Evolutionary conservation across 2,888 invertebrate species (phyloP).

Genomic region (Drosophila pegasa): DNA sequence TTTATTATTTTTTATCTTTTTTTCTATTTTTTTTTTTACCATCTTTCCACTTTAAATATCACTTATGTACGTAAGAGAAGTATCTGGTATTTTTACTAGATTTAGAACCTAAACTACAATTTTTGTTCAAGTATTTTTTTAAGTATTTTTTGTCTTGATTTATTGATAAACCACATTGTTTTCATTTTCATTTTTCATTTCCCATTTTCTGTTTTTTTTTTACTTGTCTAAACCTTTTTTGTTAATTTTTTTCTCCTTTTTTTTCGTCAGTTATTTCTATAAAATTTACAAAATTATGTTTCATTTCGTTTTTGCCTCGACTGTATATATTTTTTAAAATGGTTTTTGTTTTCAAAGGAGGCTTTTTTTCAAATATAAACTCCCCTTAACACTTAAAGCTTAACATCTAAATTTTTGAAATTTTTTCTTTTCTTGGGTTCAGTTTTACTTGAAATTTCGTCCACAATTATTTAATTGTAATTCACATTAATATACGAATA

Average conservation of each 20-base stretch:
- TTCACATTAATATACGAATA: constrained; percentile 54
- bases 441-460: constrained; percentile 59
- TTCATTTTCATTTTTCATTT: constrained; percentile 22
- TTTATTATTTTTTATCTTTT: constrained; percentile 36
- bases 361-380: constrained; percentile 50
- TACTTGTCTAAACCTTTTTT: constrained; percentile 54
- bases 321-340: constrained; percentile 32
- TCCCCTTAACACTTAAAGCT: constrained; percentile 63
- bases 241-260: constrained; percentile 39
- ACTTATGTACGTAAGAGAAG: constrained; percentile 78
- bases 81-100: constrained; percentile 65
- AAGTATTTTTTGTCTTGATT: constrained; percentile 50
- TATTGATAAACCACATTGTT: constrained; percentile 55
- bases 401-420: constrained; percentile 46
- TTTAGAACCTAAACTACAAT: constrained; percentile 69
- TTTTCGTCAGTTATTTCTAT: constrained; percentile 72
- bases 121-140: constrained; percentile 62
- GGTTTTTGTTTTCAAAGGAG: constrained; percentile 27
- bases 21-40: constrained; percentile 32
- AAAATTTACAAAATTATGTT: constrained; percentile 83
- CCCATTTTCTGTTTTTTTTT: constrained; percentile 13
- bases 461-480: constrained; percentile 46
- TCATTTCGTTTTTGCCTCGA: constrained; percentile 52
- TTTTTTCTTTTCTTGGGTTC: constrained; percentile 28
- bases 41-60: constrained; percentile 73